Evolutionary conservation across 2,888 invertebrate genomes (phyloP).

Genomic region (Sipunculus nudus): DNA sequence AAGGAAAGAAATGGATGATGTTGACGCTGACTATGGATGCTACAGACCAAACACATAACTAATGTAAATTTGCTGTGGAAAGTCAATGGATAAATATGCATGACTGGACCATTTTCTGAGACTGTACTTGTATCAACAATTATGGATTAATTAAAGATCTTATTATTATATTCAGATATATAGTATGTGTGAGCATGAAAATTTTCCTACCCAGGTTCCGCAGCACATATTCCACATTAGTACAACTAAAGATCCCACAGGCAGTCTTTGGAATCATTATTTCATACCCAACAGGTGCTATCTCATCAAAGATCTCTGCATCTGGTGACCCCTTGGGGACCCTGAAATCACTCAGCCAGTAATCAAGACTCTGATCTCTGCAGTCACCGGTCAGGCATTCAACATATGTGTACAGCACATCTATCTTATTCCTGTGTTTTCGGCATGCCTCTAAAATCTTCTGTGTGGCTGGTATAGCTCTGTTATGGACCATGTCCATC

Average conservation of each 20-base stretch:
- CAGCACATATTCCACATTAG: conserved; percentile 31
- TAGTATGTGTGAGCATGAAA: too few relatives aligned
- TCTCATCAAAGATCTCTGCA: conserved; percentile 6
- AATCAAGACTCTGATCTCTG: conserved; percentile 30
- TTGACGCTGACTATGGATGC: too few relatives aligned
- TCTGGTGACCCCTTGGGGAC: conserved; percentile 26
- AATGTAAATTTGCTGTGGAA: too few relatives aligned
- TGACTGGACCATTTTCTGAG: too few relatives aligned
- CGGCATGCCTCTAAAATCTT: conserved; percentile 13
- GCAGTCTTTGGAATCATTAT: conserved; percentile 30
- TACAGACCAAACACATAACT: too few relatives aligned
- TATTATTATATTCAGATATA: too few relatives aligned
- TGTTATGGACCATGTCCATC: conserved; percentile 9
- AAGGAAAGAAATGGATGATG: too few relatives aligned
- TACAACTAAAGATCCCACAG: conserved; percentile 28
- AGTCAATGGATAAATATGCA: too few relatives aligned
- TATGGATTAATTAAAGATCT: too few relatives aligned
- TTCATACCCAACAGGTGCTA: conserved; percentile 22
- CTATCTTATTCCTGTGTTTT: too few relatives aligned
- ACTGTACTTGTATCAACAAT: too few relatives aligned
- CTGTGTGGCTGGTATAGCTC: conserved; percentile 14
- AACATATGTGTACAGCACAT: conserved; percentile 19
- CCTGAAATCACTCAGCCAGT: conserved; percentile 19
- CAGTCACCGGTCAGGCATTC: conserved; percentile 28
- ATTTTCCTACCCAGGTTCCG: conserved; percentile 30